Evolutionary conservation across 2,888 invertebrate genomes (phyloP).

Genomic region (Amblyteles armatorius): DNA sequence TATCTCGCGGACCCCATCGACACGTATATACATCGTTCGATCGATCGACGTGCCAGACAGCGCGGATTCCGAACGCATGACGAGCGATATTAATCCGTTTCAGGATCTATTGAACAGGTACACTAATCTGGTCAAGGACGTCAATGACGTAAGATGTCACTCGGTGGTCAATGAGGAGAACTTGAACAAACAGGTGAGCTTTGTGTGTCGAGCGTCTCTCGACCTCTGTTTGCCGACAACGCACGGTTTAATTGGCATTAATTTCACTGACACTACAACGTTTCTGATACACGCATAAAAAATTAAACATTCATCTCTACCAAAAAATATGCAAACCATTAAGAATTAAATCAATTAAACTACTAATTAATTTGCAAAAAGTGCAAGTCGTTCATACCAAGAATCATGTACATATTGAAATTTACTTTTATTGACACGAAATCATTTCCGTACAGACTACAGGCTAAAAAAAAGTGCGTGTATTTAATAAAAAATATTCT

Average conservation of each 20-base stretch:
- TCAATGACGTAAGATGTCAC: conserved; percentile 90
- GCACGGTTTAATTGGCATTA: not conserved
- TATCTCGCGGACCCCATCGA: not conserved
- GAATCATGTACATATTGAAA: no score
- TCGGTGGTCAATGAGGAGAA: conserved; percentile 88
- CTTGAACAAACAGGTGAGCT: conserved; percentile 87
- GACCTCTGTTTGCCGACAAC: not conserved
- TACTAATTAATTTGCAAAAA: no score
- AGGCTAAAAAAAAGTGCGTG: no score
- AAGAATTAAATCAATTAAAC: no score
- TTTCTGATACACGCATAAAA: no score
- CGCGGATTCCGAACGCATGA: not conserved
- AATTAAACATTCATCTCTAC: no score
- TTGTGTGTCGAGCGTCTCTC: conserved; percentile 5
- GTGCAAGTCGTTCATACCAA: no score
- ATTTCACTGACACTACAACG: no score
- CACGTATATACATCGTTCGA: not conserved
- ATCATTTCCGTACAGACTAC: no score
- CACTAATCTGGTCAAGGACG: conserved; percentile 89
- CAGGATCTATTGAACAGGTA: conserved; percentile 86
- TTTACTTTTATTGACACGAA: no score
- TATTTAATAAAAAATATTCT: no score
- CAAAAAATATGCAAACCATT: no score
- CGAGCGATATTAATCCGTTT: conserved; percentile 54
- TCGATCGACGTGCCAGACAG: not conserved